A percentile compares a stretch with the other conserved stretches of the same genome.
Evolutionary conservation across 2,888 invertebrate species (phyloP).

Genomic region (Atherix ibis): DNA sequence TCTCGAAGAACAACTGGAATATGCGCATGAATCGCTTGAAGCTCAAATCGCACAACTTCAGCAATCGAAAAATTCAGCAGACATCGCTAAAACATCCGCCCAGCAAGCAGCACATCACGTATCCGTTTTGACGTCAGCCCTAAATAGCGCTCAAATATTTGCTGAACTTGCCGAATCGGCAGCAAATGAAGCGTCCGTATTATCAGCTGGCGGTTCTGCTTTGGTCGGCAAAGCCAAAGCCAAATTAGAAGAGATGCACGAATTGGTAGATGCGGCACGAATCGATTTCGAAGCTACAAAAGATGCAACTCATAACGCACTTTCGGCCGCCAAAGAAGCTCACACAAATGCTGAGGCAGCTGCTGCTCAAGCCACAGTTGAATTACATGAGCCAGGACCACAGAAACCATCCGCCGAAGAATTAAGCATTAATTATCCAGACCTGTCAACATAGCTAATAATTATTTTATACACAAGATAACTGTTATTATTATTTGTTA

Average conservation of each 20-base stretch:
- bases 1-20: slow-evolving; percentile 51
- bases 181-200: slow-evolving; percentile 51
- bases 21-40: slow-evolving; percentile 47
- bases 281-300: slow-evolving; percentile 57
- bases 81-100: slow-evolving; percentile 46
- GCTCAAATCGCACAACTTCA: slow-evolving; percentile 54
- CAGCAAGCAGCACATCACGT: slow-evolving; percentile 53
- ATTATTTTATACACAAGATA: too few species aligned
- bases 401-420: slow-evolving; percentile 3
- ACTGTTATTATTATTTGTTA: too few species aligned
- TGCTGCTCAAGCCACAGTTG: slow-evolving; percentile 45
- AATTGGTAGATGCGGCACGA: slow-evolving; percentile 47
- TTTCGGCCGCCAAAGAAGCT: slow-evolving; percentile 45
- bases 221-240: slow-evolving; percentile 61
- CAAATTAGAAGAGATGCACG: slow-evolving; percentile 42
- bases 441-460: too few species aligned
- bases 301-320: slow-evolving; percentile 47
- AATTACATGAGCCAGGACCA: slow-evolving; percentile 6
- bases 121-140: slow-evolving; percentile 47
- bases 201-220: slow-evolving; percentile 53
- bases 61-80: slow-evolving; percentile 51
- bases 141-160: slow-evolving; percentile 46
- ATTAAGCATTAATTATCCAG: too few species aligned
- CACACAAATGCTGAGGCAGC: slow-evolving; percentile 55
- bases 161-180: slow-evolving; percentile 53